Percentiles rank a stretch among this genome's conserved stretches.
Conservation (phyloP, 2,797 vertebrate genomes). For the Cynodonichthys magdalenae region DNA sequence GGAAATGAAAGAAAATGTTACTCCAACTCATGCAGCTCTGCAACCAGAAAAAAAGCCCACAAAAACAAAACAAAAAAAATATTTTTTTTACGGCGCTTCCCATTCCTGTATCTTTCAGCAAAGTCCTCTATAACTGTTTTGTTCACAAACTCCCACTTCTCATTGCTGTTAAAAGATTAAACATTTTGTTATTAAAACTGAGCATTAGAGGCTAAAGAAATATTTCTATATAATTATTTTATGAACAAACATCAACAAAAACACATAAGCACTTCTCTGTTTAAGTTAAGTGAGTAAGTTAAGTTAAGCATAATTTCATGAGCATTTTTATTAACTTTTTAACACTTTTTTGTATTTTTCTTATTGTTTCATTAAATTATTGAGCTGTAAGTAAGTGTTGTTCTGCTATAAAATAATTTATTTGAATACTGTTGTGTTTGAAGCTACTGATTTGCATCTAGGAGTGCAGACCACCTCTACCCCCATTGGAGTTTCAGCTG, state of each 20-base stretch:
- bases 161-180: no score
- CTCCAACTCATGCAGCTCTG: no score
- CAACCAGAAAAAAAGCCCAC: no score
- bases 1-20: no score
- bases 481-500: constrained; percentile 57
- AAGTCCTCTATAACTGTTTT: no score
- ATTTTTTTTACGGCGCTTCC: no score
- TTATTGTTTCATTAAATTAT: background rate
- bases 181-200: background rate
- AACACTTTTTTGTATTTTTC: background rate
- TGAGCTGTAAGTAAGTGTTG: background rate
- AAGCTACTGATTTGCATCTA: constrained; percentile 26
- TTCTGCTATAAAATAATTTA: constrained; percentile 32
- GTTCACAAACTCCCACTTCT: no score
- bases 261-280: no score
- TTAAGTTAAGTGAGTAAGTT: no score
- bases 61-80: background rate
- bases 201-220: background rate
- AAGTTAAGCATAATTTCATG: no score
- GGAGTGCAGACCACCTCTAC: constrained; percentile 35
- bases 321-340: background rate
- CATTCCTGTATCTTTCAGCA: no score
- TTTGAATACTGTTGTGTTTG: constrained; percentile 22
- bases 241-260: no score
- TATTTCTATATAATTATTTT: background rate